A percentile compares a stretch with the other conserved stretches of the same genome.
Evolutionary conservation across 2,888 invertebrate species (phyloP).

Genomic region (Chesias legatella): DNA sequence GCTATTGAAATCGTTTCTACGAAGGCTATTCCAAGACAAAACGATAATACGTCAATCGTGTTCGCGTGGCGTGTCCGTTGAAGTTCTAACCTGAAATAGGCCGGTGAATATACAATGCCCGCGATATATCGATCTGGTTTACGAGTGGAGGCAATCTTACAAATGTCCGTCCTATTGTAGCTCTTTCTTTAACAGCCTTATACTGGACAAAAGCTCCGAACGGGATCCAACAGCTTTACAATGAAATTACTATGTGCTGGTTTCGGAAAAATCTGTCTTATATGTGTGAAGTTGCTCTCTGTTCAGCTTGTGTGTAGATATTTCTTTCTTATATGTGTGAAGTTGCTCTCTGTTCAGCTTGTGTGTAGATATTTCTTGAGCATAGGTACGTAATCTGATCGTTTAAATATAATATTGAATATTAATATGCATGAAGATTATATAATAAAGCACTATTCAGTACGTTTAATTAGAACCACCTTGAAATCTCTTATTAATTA

Average conservation of each 20-base stretch:
- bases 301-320: constrained; percentile 20
- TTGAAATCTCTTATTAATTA: constrained; percentile 40
- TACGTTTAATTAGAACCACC: constrained; percentile 42
- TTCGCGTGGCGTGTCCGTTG: constrained; percentile 59
- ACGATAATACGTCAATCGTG: constrained; percentile 67
- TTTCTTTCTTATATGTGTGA: constrained; percentile 23
- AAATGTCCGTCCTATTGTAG: constrained; percentile 50
- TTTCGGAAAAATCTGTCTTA: constrained; percentile 27
- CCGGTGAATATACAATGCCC: constrained; percentile 66
- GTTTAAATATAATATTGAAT: constrained; percentile 28
- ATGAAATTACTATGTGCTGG: constrained; percentile 22
- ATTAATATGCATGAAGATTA: constrained; percentile 30
- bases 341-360: constrained; percentile 21
- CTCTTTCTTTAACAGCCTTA: constrained; percentile 48
- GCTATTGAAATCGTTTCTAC: constrained; percentile 66
- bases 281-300: constrained; percentile 18
- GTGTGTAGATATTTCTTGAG: constrained; percentile 14
- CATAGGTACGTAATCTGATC: constrained; percentile 26
- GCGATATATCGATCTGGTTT: constrained; percentile 51
- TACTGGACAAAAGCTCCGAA: constrained; percentile 42
- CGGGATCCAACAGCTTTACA: constrained; percentile 37
- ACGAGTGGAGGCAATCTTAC: constrained; percentile 53
- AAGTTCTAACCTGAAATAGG: constrained; percentile 54
- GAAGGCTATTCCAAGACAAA: constrained; percentile 68
- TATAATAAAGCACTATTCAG: constrained; percentile 35